Conservation (phyloP, 2,113 vertebrate genomes). For the Platysteira castanea region DNA sequence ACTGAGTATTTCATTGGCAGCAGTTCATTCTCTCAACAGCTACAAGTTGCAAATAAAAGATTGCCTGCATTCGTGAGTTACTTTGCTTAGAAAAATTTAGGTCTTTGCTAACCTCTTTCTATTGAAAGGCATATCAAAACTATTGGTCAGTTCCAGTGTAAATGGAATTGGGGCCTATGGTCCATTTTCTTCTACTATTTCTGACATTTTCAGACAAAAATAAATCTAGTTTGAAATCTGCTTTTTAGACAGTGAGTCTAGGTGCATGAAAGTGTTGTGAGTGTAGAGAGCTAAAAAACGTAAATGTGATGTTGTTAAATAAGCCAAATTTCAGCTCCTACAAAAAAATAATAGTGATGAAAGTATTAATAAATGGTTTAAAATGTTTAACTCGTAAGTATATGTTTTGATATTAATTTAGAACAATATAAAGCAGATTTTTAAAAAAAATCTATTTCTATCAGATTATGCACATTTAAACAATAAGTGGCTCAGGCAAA, state of each 20-base stretch:
- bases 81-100: neutral
- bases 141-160: neutral
- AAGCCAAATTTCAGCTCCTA: constrained; percentile 60
- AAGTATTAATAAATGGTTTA: constrained; percentile 75
- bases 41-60: neutral
- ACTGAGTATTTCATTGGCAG: neutral
- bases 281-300: constrained; percentile 14
- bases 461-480: constrained; percentile 83
- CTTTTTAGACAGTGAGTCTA: neutral
- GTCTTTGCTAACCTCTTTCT: neutral
- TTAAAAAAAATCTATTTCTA: constrained; percentile 72
- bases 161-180: neutral
- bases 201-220: constrained; percentile 1
- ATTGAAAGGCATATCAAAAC: neutral
- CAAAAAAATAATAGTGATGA: constrained; percentile 63
- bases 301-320: constrained; percentile 57
- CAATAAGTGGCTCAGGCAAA: constrained; percentile 83
- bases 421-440: constrained; percentile 75
- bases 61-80: neutral
- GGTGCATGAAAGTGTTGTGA: neutral
- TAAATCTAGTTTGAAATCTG: constrained; percentile 24
- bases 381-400: constrained; percentile 79
- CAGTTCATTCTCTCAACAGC: neutral
- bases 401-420: constrained; percentile 83
- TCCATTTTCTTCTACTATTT: neutral